A percentile compares a stretch with the other conserved stretches of the same genome.
phyloP scores from a whole-genome alignment of 2,888 invertebrate genomes.

The Harpalus rufipes region DNA sequence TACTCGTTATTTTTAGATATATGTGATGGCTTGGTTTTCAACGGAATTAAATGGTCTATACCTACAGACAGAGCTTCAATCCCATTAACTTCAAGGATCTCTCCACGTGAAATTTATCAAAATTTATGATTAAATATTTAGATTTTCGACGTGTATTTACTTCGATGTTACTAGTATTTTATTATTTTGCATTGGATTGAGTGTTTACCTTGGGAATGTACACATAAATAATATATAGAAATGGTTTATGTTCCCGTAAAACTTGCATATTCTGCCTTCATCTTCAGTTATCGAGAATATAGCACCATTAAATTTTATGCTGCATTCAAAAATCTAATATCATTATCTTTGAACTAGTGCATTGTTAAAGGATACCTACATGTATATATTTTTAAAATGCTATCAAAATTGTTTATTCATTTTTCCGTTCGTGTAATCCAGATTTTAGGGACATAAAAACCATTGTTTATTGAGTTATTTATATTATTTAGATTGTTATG shows the following conservation, averaged over 20 bases:
- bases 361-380: too few species aligned
- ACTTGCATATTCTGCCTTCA: not conserved
- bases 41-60: constrained; percentile 59
- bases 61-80: constrained; percentile 42
- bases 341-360: not conserved
- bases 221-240: not conserved
- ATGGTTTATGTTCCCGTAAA: not conserved
- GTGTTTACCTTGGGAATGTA: not conserved
- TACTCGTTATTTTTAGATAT: constrained; percentile 59
- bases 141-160: not conserved
- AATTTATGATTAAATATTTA: constrained; percentile 19
- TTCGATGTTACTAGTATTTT: not conserved
- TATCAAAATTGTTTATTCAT: not conserved
- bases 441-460: too few species aligned
- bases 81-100: constrained; percentile 32
- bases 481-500: too few species aligned
- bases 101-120: constrained; percentile 20
- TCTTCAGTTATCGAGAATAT: not conserved
- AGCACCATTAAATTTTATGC: not conserved
- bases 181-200: too few species aligned
- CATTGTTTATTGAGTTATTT: too few species aligned
- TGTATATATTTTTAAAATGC: not conserved
- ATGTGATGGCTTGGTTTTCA: constrained; percentile 53
- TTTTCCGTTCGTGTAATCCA: not conserved
- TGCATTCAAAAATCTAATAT: not conserved